phyloP scores from a whole-genome alignment of 2,888 invertebrate genomes.

The Nasonovia ribisnigri region DNA sequence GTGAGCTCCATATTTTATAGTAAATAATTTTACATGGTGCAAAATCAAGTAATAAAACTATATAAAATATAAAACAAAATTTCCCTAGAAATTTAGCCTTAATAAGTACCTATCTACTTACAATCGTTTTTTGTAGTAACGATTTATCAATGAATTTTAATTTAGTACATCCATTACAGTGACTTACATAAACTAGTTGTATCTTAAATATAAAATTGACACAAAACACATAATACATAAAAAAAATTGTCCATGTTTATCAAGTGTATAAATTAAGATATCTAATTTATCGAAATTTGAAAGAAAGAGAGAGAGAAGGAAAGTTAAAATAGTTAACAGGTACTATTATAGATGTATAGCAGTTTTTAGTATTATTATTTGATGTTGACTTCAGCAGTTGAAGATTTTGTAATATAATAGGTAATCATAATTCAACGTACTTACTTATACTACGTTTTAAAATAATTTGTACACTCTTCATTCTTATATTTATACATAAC shows the following conservation, averaged over 20 bases:
- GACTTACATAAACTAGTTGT: background rate
- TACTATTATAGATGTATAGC: background rate
- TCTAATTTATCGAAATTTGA: background rate
- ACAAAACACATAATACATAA: background rate
- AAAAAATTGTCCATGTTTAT: background rate
- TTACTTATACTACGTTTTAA: background rate
- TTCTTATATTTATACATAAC: background rate
- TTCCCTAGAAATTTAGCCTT: too few species aligned
- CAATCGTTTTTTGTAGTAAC: too few species aligned
- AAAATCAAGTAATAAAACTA: too few species aligned
- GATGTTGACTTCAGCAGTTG: background rate
- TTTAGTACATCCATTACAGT: too few species aligned
- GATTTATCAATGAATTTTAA: too few species aligned
- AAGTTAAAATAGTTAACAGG: background rate
- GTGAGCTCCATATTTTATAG: too few species aligned
- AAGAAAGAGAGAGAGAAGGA: background rate
- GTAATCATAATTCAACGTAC: background rate
- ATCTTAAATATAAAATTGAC: background rate
- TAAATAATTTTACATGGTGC: too few species aligned
- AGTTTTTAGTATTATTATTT: background rate
- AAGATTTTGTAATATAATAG: background rate
- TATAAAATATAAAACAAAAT: too few species aligned
- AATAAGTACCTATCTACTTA: too few species aligned
- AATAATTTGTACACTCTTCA: background rate
- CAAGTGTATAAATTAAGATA: background rate